These are phyloP conservation scores for Diloba caeruleocephala DNA, from an alignment of 2,888 invertebrate species.

Conservation along the genomic window DNA sequence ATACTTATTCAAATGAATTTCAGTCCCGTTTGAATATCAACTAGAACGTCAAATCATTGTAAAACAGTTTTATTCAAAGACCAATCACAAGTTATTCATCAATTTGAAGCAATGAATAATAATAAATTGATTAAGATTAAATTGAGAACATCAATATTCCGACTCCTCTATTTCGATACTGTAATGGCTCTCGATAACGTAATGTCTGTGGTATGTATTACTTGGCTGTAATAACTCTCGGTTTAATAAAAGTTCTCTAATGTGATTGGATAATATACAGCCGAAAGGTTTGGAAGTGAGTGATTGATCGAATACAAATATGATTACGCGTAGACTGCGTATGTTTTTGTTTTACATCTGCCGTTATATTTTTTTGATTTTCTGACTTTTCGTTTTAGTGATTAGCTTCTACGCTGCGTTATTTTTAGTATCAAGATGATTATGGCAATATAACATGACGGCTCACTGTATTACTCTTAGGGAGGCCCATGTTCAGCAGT, in stretches of 20 bases:
- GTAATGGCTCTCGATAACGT: conserved; percentile 20
- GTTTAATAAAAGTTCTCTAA: conserved; percentile 9
- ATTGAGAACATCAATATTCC: conserved; percentile 7
- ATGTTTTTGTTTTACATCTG: conserved; percentile 11
- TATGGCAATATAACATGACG: no score
- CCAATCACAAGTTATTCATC: conserved; percentile 2
- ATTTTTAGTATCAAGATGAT: no score
- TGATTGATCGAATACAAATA: conserved; percentile 43
- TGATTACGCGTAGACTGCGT: conserved; percentile 9
- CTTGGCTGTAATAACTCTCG: not conserved
- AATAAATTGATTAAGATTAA: conserved; percentile 15
- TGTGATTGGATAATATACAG: conserved; percentile 5
- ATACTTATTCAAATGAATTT: not conserved
- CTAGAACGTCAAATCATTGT: conserved; percentile 1
- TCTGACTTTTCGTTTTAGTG: no score
- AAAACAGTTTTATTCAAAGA: conserved; percentile 8
- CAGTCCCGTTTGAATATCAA: conserved; percentile 3
- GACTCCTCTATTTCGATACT: not conserved
- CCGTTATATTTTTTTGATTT: no score
- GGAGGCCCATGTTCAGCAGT: no score
- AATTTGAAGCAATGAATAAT: conserved; percentile 12
- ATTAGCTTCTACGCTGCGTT: no score
- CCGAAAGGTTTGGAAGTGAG: conserved; percentile 19
- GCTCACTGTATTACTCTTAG: no score
- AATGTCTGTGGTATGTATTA: conserved; percentile 12